Evolutionary conservation across 35 echinoderm and acorn worm genomes (phyloP), one percentile per base, ranked within the genome.

Genomic region (Ophiothrix spiculata): DNA sequence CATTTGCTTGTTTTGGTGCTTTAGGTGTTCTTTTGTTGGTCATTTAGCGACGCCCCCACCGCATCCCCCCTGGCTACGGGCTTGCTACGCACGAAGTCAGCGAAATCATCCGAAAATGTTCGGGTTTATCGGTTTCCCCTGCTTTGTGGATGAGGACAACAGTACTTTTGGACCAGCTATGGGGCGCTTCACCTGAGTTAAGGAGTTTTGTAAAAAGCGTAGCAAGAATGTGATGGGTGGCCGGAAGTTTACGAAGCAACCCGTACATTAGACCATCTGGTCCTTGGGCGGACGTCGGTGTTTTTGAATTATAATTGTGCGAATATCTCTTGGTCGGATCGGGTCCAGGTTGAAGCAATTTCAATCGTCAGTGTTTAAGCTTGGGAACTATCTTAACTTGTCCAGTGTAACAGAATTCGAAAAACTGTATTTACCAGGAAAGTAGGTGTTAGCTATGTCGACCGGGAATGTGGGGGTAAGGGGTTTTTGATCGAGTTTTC

Each of bases 181-280:
- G 3, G 13, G 60, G 81, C 15, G 80, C 37, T 31, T 83, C 40
- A 19, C 80, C 39, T 0, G n/a, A 33, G 1, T 2, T 8, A 6
- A 90, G 13, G 1, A 84, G 33, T 54, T 90, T 90, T 4, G 80
- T 77, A 40, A 75, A 90, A 31, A 84, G 11, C 74, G 80, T 84
- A 1, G 80, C 64, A 4, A 90, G 28, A 21, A 90, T n/a, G 6
- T 78, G 78, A 31, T 83, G 80, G 25, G 87, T 82, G 17, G 64
- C 79, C 19, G 87, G 79, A 31, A 89, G 69, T n/a, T 90, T 83
- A 2, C 45, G 4, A 17, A 90, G 28, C 21, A 83, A 37, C 2
- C 80, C 88, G 10, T 90, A 90, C 80, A 77, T 84, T 25, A 90
- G 77, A n/a, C 80, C 80, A 37, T 90, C 80, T 23, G 56, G 60